Evolutionary conservation across 2,888 invertebrate species (phyloP), one percentile per base, ranked within the genome.

Genomic region (Miltochrista miniata): DNA sequence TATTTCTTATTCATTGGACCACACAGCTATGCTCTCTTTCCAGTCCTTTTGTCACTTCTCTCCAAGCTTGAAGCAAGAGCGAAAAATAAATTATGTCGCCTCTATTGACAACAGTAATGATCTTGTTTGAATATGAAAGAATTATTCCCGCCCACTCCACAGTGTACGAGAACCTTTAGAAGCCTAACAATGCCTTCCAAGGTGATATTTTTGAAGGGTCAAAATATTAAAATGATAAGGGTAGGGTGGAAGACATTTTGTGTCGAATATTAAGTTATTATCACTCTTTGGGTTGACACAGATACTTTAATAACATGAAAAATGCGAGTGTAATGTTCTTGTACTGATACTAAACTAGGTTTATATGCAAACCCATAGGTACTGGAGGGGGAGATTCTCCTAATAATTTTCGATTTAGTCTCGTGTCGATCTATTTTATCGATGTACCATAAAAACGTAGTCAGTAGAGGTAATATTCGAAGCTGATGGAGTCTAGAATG

Each of bases 31-130:
- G 56, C 54, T 57, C 50, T 54, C 65, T 61, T 67, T 63, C 57
- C 61, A 56, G 68, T 57, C 62, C 43, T 55, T 69, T 61, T 60
- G 60, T 61, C 56, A 59, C 61, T 61, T 51, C 54, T 63, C 54
- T 51, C 50, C 52, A 56, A 64, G 54, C 64, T 68, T 45, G 56
- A 56, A 47, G 54, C 43, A 61, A 61, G 59, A 48, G 66, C 56
- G 70, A 57, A 70, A 75, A 71, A 72, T 73, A 74, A 71, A 73
- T 76, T 70, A 70, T 65, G 64, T 70, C 68, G 41, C 54, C 52
- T 61, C 50, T 53, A 66, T 70, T 70, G 73, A 70, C 66, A 61
- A 50, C 64, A 57, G 68, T 72, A 74, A 76, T 67, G 71, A 77
- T 64, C 67, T 69, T 69, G 71, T 76, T 69, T 62, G 56, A 59